These are phyloP conservation scores for Pseudococcus viburni DNA, from an alignment of 2,888 invertebrate genomes.

Conservation along the genomic window DNA sequence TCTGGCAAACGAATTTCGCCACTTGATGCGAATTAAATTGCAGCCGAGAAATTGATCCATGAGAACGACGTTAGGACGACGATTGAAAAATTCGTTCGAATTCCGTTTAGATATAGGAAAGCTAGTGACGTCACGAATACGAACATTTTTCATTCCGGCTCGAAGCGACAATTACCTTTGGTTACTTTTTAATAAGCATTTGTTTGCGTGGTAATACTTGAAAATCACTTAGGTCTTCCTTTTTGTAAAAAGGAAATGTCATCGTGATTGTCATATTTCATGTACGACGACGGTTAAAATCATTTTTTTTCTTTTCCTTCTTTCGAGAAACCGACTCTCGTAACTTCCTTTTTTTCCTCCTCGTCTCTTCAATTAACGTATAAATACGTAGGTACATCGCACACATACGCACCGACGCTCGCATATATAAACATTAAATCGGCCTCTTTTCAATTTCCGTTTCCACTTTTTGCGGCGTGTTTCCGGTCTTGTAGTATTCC, in stretches of 20 bases:
- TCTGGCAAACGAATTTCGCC: neutral
- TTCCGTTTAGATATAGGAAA: neutral
- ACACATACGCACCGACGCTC: constrained; percentile 8
- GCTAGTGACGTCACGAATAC: neutral
- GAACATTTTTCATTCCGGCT: neutral
- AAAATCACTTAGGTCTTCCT: constrained; percentile 36
- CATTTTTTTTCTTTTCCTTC: constrained; percentile 20
- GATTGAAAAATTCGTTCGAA: neutral
- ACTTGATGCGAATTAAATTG: constrained; percentile 17
- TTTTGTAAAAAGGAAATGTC: constrained; percentile 35
- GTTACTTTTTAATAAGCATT: constrained; percentile 47
- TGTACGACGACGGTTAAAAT: constrained; percentile 29
- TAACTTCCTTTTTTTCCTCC: constrained; percentile 27
- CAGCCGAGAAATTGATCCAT: neutral
- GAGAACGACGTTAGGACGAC: neutral
- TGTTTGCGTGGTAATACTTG: constrained; percentile 27
- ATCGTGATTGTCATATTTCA: constrained; percentile 38
- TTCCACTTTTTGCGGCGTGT: constrained; percentile 41
- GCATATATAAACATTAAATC: constrained; percentile 1
- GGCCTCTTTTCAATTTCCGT: constrained; percentile 59
- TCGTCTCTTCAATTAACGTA: constrained; percentile 29
- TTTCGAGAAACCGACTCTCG: constrained; percentile 40
- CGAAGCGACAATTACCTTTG: constrained; percentile 30
- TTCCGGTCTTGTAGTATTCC: neutral
- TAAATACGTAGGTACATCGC: neutral